phyloP scores from a whole-genome alignment of 2,797 vertebrate species.

The Eutrigla gurnardus region DNA sequence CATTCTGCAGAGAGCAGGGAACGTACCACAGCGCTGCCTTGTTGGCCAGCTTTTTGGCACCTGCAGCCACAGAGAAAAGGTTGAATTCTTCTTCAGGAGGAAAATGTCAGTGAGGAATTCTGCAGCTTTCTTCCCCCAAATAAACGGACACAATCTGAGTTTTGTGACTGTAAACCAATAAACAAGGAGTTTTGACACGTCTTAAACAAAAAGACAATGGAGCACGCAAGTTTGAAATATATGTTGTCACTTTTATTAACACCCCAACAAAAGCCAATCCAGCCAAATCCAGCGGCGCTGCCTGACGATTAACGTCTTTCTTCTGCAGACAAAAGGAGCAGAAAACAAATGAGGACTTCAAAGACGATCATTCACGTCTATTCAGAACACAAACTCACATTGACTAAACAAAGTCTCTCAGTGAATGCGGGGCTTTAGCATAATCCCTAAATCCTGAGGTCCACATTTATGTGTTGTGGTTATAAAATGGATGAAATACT shows the following conservation, averaged over 20 bases:
- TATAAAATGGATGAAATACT: constrained; percentile 22
- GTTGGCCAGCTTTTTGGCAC: constrained; percentile 91
- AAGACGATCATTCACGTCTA: constrained; percentile 33
- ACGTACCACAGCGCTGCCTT: constrained; percentile 96
- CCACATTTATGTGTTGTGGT: constrained; percentile 23
- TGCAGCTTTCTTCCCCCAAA: constrained; percentile 7
- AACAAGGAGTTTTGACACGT: constrained; percentile 25
- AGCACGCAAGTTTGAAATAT: constrained; percentile 26
- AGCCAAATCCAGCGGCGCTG: constrained; percentile 22
- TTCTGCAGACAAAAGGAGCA: constrained; percentile 57
- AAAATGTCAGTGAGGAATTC: constrained; percentile 22
- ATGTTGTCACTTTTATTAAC: constrained; percentile 39
- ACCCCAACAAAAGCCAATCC: constrained; percentile 33
- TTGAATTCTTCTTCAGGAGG: constrained; percentile 1
- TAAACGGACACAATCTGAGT: background rate
- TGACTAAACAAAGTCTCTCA: background rate
- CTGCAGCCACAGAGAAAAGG: constrained; percentile 75
- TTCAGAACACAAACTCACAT: constrained; percentile 34
- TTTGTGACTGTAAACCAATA: constrained; percentile 10
- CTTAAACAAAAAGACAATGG: constrained; percentile 42
- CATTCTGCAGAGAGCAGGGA: constrained; percentile 90
- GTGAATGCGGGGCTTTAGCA: constrained; percentile 15
- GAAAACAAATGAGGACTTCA: constrained; percentile 50
- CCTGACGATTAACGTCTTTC: constrained; percentile 39
- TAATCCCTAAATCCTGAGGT: constrained; percentile 34